Evolutionary conservation across 1,140 invertebrate genomes (phyloP).

Genomic region (Solenopsis invicta): DNA sequence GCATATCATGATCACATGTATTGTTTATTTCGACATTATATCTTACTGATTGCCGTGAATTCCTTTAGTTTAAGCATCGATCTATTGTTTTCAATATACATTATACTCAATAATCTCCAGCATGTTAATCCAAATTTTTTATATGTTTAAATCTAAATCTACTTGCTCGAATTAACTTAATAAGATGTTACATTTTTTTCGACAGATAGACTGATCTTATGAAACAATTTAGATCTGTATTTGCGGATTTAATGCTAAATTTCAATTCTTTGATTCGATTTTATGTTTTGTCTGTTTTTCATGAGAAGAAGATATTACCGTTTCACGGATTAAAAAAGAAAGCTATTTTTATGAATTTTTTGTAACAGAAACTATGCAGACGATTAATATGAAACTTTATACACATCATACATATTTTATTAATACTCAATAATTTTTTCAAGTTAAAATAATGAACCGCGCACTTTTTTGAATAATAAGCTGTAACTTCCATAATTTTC

Average conservation of each 20-base stretch:
- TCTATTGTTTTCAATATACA: slow-evolving; percentile 27
- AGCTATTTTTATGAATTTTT: no score
- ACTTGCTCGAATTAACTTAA: neutral
- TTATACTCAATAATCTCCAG: slow-evolving; percentile 27
- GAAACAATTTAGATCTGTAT: slow-evolving; percentile 10
- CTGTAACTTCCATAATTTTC: no score
- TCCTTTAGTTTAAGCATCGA: slow-evolving; percentile 13
- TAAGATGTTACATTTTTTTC: neutral
- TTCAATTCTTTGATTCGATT: neutral
- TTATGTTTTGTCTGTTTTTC: neutral
- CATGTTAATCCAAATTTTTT: slow-evolving; percentile 21
- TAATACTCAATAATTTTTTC: no score
- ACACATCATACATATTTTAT: no score
- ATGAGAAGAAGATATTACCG: neutral
- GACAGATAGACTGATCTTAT: neutral
- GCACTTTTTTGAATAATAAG: no score
- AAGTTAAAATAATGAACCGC: no score
- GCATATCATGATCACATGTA: slow-evolving; percentile 28
- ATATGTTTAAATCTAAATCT: neutral
- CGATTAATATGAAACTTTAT: no score
- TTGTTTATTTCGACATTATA: slow-evolving; percentile 22
- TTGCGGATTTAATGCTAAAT: slow-evolving; percentile 4
- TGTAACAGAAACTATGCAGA: no score
- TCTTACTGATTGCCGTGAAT: neutral
- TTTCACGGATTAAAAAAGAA: no score